phyloP scores from a whole-genome alignment of 2,888 invertebrate species.

The Eristalis tenax region DNA sequence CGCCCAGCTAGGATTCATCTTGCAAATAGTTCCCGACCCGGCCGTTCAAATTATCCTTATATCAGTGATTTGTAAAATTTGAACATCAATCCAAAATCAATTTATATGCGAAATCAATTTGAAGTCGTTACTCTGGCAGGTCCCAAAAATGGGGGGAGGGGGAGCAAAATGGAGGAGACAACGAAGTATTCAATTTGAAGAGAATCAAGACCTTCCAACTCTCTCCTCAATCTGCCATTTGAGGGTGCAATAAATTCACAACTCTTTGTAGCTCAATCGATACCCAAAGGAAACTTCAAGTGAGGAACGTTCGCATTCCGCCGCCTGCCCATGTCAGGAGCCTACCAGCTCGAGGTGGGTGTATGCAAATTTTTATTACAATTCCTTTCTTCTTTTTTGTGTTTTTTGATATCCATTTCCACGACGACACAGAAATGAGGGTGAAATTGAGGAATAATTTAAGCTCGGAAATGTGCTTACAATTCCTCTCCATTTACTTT shows the following conservation, averaged over 20 bases:
- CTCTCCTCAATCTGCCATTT: neutral
- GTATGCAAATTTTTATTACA: slow-evolving; percentile 43
- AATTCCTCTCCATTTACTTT: slow-evolving; percentile 44
- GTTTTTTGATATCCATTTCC: slow-evolving; percentile 22
- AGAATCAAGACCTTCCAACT: neutral
- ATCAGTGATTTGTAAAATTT: slow-evolving; percentile 23
- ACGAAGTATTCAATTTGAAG: slow-evolving; percentile 14
- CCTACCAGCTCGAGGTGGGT: slow-evolving; percentile 2
- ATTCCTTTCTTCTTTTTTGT: neutral
- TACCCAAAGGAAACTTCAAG: neutral
- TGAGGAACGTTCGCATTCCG: neutral
- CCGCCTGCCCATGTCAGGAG: neutral
- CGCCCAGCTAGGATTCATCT: neutral
- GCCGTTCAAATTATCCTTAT: neutral
- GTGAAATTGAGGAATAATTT: slow-evolving; percentile 43
- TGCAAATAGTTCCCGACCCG: neutral
- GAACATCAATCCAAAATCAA: slow-evolving; percentile 27
- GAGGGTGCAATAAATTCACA: slow-evolving; percentile 36
- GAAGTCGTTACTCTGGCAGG: neutral
- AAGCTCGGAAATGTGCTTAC: slow-evolving; percentile 40
- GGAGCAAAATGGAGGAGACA: neutral
- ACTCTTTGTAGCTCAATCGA: slow-evolving; percentile 35
- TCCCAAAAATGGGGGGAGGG: neutral
- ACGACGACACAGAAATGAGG: neutral
- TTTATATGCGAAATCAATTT: slow-evolving; percentile 27